These are phyloP conservation scores for Perca fluviatilis DNA, from an alignment of 2,113 vertebrate species.

Conservation along the genomic window DNA sequence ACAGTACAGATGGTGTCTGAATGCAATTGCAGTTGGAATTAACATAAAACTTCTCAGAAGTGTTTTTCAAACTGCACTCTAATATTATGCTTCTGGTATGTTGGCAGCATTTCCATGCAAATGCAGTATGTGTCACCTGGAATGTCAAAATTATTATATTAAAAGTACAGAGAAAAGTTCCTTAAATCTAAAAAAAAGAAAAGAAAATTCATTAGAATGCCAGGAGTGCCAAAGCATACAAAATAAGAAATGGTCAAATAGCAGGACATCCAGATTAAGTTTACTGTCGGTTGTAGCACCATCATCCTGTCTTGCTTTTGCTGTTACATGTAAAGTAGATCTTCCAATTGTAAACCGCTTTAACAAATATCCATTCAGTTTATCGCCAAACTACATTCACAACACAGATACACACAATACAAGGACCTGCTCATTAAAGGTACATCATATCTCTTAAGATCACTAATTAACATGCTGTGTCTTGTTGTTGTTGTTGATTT, in stretches of 20 bases:
- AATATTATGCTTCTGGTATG: slow-evolving; percentile 1
- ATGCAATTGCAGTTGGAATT: slow-evolving; percentile 8
- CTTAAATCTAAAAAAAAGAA: not conserved
- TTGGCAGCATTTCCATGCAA: slow-evolving; percentile 24
- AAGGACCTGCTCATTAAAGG: not conserved
- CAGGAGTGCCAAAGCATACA: not conserved
- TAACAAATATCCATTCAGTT: not conserved
- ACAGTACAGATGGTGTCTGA: slow-evolving; percentile 4
- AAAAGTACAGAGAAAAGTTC: not conserved
- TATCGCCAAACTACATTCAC: not conserved
- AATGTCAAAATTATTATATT: not conserved
- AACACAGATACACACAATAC: not conserved
- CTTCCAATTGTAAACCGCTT: not conserved
- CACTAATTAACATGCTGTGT: not conserved
- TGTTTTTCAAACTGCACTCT: slow-evolving; percentile 36
- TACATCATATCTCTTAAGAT: no score
- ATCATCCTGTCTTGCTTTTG: not conserved
- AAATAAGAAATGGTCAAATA: not conserved
- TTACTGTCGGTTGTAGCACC: not conserved
- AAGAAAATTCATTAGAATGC: not conserved
- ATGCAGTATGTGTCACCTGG: not conserved
- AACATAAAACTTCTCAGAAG: slow-evolving; percentile 40
- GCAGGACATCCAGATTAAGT: not conserved
- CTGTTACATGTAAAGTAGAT: not conserved
- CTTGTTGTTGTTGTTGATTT: not conserved